Conservation (phyloP, 2,888 invertebrate genomes). For the Spodoptera littoralis region DNA sequence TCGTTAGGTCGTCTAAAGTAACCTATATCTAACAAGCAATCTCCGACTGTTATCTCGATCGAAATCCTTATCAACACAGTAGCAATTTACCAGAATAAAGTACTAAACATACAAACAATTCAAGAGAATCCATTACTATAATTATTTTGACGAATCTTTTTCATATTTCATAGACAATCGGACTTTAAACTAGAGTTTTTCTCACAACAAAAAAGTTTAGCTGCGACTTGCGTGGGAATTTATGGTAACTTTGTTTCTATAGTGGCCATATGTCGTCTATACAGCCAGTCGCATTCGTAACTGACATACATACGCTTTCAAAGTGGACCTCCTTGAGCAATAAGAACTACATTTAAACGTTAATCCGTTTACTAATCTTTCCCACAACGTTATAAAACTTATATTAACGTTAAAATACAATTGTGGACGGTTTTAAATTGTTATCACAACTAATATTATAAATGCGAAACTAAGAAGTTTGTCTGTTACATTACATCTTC, state of each 20-base stretch:
- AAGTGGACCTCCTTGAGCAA: slow-evolving; percentile 54
- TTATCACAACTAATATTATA: slow-evolving; percentile 1
- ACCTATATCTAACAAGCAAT: slow-evolving; percentile 13
- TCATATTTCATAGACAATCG: slow-evolving; percentile 21
- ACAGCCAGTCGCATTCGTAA: slow-evolving; percentile 25
- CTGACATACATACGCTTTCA: slow-evolving; percentile 48
- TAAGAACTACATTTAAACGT: slow-evolving; percentile 39
- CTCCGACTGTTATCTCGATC: slow-evolving; percentile 8
- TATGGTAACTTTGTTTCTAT: slow-evolving; percentile 14
- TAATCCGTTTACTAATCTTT: slow-evolving; percentile 44
- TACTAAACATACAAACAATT: slow-evolving; percentile 17
- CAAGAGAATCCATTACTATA: slow-evolving; percentile 5
- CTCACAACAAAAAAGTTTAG: slow-evolving; percentile 29
- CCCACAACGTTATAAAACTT: slow-evolving; percentile 36
- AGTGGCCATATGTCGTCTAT: slow-evolving; percentile 11
- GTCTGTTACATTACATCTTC: not conserved
- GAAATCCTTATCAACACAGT: slow-evolving; percentile 2
- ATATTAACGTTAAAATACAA: slow-evolving; percentile 21
- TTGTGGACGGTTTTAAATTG: slow-evolving; percentile 10
- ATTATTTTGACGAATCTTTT: not conserved
- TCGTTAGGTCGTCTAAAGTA: slow-evolving; percentile 13
- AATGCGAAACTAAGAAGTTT: not conserved
- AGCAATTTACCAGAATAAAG: slow-evolving; percentile 1
- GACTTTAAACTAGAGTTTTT: slow-evolving; percentile 44
- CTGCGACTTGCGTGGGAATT: slow-evolving; percentile 35